Evolutionary conservation across 2,113 vertebrate genomes (phyloP).

Genomic region (Indicator indicator): DNA sequence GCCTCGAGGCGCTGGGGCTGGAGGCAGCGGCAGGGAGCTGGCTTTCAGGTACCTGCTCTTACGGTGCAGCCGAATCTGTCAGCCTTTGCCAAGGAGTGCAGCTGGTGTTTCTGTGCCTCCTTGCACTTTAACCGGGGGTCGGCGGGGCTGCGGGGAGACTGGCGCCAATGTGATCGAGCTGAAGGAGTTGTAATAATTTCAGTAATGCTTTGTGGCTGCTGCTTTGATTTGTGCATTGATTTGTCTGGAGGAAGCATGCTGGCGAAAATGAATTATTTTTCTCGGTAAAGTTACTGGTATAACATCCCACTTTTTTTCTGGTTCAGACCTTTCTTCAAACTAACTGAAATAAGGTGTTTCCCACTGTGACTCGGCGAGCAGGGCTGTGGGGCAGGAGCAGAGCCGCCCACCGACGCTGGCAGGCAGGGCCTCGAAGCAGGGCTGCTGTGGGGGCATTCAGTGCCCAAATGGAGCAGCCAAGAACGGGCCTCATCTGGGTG

Average conservation of each 20-base stretch:
- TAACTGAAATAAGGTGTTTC: not conserved
- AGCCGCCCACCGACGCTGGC: not conserved
- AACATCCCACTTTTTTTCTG: not conserved
- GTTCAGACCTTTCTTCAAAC: not conserved
- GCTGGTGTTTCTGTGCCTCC: not conserved
- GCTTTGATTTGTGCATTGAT: too few species aligned
- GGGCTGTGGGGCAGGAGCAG: not conserved
- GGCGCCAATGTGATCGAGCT: rapidly evolving
- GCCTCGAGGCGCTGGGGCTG: not conserved
- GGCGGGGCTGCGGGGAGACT: not conserved
- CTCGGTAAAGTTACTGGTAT: too few species aligned
- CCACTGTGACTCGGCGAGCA: not conserved
- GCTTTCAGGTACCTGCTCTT: not conserved
- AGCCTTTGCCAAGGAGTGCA: not conserved
- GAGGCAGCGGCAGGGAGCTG: not conserved
- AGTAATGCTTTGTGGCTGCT: rapidly evolving
- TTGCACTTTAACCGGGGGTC: not conserved
- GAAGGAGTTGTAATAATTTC: not conserved
- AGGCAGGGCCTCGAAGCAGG: too few species aligned
- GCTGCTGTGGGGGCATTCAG: not conserved
- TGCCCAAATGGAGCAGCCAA: not conserved
- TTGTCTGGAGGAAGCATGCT: not conserved
- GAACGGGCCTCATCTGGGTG: too few species aligned
- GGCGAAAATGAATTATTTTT: rapidly evolving
- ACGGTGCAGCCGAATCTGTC: not conserved